Evolutionary conservation across 2,797 vertebrate species (phyloP).

Genomic region (Gobionotothen gibberifrons): DNA sequence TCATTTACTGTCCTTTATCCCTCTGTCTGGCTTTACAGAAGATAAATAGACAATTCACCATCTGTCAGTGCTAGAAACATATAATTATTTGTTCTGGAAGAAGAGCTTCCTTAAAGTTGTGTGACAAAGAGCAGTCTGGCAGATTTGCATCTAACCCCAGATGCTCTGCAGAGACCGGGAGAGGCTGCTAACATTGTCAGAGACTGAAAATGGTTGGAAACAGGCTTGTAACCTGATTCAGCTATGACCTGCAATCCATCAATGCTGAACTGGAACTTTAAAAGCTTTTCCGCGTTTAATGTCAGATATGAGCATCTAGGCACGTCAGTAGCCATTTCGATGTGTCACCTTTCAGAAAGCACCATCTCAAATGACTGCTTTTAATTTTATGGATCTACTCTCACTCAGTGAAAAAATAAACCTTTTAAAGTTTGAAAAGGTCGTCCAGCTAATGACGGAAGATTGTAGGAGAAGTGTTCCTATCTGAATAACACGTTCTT

Average conservation of each 20-base stretch:
- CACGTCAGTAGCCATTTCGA: constrained; percentile 7
- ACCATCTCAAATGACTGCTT: constrained; percentile 10
- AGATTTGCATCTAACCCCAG: constrained; percentile 30
- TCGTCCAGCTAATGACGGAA: neutral
- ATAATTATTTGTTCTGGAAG: constrained; percentile 13
- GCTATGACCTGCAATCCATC: constrained; percentile 23
- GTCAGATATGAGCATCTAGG: constrained; percentile 14
- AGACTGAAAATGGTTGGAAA: constrained; percentile 17
- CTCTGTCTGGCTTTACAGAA: constrained; percentile 10
- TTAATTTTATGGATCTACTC: neutral
- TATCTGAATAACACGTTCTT: neutral
- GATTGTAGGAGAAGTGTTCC: neutral
- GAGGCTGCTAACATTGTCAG: constrained; percentile 28
- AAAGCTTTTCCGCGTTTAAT: constrained; percentile 35
- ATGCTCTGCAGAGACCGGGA: constrained; percentile 27
- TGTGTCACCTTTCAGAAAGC: constrained; percentile 13
- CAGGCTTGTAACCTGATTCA: constrained; percentile 5
- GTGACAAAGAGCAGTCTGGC: constrained; percentile 27
- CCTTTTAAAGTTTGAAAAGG: constrained; percentile 11
- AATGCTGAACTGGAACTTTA: constrained; percentile 4
- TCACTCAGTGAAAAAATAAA: constrained; percentile 2
- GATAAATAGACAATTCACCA: constrained; percentile 34
- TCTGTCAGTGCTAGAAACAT: constrained; percentile 41
- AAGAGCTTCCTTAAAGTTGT: constrained; percentile 20
- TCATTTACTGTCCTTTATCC: neutral